phyloP scores from a whole-genome alignment of 1,140 invertebrate species.

The Drosophila lowei region DNA sequence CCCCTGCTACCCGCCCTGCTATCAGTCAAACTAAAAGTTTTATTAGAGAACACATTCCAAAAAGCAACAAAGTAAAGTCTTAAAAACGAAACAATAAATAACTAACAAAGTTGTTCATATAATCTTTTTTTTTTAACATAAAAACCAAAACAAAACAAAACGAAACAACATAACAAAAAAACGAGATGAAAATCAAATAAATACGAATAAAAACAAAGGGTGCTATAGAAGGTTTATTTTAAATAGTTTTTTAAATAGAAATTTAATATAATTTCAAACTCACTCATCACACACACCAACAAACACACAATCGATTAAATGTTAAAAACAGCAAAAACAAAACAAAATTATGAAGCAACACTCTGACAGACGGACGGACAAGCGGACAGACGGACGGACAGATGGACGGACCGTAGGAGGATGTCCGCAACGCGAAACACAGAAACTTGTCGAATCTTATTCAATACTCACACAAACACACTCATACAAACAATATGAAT shows the following conservation, averaged over 20 bases:
- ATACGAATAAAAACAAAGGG: slow-evolving; percentile 81
- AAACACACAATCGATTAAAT: slow-evolving; percentile 55
- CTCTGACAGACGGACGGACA: slow-evolving; percentile 30
- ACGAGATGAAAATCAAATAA: slow-evolving; percentile 53
- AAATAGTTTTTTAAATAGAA: slow-evolving; percentile 72
- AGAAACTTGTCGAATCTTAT: slow-evolving; percentile 67
- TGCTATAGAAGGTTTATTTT: slow-evolving; percentile 83
- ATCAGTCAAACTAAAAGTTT: slow-evolving; percentile 59
- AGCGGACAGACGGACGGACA: slow-evolving; percentile 24
- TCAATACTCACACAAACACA: slow-evolving; percentile 33
- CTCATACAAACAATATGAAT: slow-evolving; percentile 41
- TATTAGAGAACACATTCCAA: slow-evolving; percentile 80
- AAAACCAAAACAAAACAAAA: slow-evolving; percentile 33
- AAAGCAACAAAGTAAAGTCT: slow-evolving; percentile 79
- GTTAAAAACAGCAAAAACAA: slow-evolving; percentile 70
- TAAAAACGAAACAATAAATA: slow-evolving; percentile 59
- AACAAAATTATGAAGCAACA: slow-evolving; percentile 74
- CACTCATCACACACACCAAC: slow-evolving; percentile 50
- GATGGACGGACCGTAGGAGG: slow-evolving; percentile 27
- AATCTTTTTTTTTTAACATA: slow-evolving; percentile 42
- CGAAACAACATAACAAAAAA: slow-evolving; percentile 34
- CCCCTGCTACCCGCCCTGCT: slow-evolving; percentile 18
- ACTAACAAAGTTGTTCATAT: slow-evolving; percentile 42
- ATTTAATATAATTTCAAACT: slow-evolving; percentile 58
- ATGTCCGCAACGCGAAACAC: slow-evolving; percentile 56